Base-by-base conservation (phyloP, 2,888 invertebrate species). In the Elysia crispata region DNA sequence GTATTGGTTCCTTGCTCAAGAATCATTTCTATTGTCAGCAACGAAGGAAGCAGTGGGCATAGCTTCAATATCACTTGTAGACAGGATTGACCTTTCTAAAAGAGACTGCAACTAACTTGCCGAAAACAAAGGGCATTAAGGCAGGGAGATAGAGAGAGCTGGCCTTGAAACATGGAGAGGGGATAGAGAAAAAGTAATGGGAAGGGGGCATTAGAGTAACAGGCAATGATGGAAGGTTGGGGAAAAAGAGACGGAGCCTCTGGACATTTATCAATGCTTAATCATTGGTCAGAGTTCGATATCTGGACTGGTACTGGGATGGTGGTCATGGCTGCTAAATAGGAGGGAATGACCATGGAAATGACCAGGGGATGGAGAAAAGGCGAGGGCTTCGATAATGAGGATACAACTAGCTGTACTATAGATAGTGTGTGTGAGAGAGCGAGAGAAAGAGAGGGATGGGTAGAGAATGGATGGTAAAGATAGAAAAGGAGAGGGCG, bases 271-370 rank as follows among this genome's bases (percentile, higher is more conserved):
- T 30, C 13, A 49, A 50, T n/a, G 70, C 25, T 13, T 49, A 50
- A 25, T 41, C 25, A 50, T 70, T 41, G 31, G 70, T 49, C 49
- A 49, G 49, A 23, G 70, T 30, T 41, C 25, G 70, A n/a, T 41
- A 15, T 23, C 50, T 41, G 23, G 70, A 49, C 33, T 69, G 69
- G 20, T 31, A 30, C 30, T 66, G 66, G 28, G 69, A 41, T 31
- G 11, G 33, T 31, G 33, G 11, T 31, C 25, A 50, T 25, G 33
- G 5, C 49, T 50, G 70, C 49, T 41, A 41, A 50, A 11, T 41
- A 41, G 49, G 41, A 41, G 1, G 13, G 25, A 30, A 23, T 3
- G 41, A 15, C 20, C n/a, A 67, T 3, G n/a, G 15, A 15, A 69
- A 15, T n/a, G 25, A 67, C 33, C 41, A 67, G 31, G 28, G 31